Conservation (phyloP, 2,888 invertebrate species). For the Cataglyphis livida region DNA sequence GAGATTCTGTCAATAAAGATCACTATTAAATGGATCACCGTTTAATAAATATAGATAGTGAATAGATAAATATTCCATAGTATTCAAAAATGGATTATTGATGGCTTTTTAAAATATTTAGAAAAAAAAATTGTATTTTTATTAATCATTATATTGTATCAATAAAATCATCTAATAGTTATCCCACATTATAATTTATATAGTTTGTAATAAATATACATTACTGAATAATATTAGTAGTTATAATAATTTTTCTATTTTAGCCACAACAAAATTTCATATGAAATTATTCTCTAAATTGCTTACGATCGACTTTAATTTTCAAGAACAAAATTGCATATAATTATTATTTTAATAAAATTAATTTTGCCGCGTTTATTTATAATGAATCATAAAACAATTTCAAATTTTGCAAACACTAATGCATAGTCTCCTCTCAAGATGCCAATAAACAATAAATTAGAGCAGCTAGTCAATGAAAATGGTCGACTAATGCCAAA, state of each 20-base stretch:
- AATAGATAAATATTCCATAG: background rate
- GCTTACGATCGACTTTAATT: background rate
- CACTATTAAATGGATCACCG: background rate
- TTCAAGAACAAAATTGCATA: background rate
- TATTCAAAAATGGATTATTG: background rate
- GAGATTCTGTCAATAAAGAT: slow-evolving; percentile 18
- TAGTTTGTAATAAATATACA: background rate
- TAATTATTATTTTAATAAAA: background rate
- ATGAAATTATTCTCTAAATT: background rate
- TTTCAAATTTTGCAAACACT: slow-evolving; percentile 9
- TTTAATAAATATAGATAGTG: slow-evolving; percentile 1
- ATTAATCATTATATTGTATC: background rate
- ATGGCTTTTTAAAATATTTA: background rate
- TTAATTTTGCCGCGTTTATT: background rate
- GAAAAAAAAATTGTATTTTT: background rate
- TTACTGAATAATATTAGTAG: background rate
- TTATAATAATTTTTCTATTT: background rate
- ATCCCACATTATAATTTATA: background rate
- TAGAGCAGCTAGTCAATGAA: slow-evolving; percentile 35
- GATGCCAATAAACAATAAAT: slow-evolving; percentile 46
- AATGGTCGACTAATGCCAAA: slow-evolving; percentile 46
- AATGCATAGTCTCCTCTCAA: background rate
- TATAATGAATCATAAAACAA: background rate
- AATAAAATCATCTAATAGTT: slow-evolving; percentile 1
- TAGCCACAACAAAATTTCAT: background rate